These are phyloP conservation scores for Pterocles burchelli DNA, from an alignment of 2,113 vertebrate species.

Conservation along the genomic window DNA sequence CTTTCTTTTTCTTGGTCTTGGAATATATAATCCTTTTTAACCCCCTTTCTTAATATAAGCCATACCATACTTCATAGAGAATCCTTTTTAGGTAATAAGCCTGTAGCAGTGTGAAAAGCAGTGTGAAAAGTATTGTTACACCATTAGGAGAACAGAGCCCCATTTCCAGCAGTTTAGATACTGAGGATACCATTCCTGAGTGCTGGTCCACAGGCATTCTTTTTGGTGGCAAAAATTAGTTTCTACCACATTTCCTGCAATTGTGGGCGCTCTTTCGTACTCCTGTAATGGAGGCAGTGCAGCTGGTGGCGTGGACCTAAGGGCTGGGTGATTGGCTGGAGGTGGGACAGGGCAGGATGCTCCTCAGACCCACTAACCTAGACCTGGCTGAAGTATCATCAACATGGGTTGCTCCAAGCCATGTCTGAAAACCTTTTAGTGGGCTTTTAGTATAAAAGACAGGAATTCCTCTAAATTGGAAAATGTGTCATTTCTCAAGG, in stretches of 20 bases:
- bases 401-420: neutral
- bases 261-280: neutral
- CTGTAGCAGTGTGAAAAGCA: neutral
- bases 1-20: neutral
- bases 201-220: neutral
- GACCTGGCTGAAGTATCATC: neutral
- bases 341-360: neutral
- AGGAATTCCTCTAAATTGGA: neutral
- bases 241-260: neutral
- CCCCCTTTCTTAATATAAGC: neutral
- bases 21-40: neutral
- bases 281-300: neutral
- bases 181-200: neutral
- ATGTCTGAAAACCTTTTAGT: neutral
- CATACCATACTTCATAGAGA: neutral
- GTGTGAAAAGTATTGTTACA: neutral
- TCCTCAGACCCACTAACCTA: neutral
- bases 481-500: neutral
- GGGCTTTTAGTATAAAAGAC: neutral
- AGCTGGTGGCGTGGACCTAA: fast-evolving
- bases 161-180: neutral
- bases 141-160: neutral
- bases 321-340: neutral
- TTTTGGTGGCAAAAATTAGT: neutral
- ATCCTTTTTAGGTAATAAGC: neutral